Conservation (phyloP, 1,140 invertebrate species). For the Aphelenchoides besseyi region DNA sequence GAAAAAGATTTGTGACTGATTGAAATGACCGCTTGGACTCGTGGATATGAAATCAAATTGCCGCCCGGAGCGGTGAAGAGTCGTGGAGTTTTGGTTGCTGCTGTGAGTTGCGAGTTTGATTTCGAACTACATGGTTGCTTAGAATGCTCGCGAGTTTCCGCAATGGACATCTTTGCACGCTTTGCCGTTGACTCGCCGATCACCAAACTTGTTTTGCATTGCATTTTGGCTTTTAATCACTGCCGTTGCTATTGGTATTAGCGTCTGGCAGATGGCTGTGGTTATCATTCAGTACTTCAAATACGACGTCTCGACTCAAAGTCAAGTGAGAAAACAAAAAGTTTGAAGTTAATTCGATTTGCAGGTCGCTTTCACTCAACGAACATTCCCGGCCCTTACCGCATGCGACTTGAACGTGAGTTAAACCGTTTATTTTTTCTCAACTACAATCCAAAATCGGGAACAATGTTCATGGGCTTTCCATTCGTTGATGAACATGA, state of each 20-base stretch:
- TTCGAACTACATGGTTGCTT: background rate
- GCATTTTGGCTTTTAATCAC: constrained; percentile 1
- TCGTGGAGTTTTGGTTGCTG: background rate
- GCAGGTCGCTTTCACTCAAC: constrained; percentile 11
- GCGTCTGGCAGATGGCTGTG: background rate
- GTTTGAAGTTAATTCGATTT: background rate
- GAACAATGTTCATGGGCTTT: too few species aligned
- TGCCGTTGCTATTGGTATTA: background rate
- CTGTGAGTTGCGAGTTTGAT: background rate
- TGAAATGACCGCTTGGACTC: background rate
- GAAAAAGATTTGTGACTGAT: too few species aligned
- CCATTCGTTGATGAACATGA: too few species aligned
- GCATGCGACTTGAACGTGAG: constrained; percentile 2
- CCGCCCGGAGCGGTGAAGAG: background rate
- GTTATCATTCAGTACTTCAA: constrained; percentile 4
- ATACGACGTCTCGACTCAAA: background rate
- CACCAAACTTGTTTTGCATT: background rate
- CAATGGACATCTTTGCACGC: constrained; percentile 4
- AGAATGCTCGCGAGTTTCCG: background rate
- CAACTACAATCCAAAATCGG: too few species aligned
- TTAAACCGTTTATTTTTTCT: too few species aligned
- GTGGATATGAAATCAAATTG: background rate
- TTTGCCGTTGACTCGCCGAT: background rate
- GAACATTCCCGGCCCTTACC: background rate
- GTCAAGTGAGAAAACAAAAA: background rate